These are phyloP conservation scores for Pluvialis apricaria DNA, from an alignment of 2,113 vertebrate genomes.

Conservation along the genomic window DNA sequence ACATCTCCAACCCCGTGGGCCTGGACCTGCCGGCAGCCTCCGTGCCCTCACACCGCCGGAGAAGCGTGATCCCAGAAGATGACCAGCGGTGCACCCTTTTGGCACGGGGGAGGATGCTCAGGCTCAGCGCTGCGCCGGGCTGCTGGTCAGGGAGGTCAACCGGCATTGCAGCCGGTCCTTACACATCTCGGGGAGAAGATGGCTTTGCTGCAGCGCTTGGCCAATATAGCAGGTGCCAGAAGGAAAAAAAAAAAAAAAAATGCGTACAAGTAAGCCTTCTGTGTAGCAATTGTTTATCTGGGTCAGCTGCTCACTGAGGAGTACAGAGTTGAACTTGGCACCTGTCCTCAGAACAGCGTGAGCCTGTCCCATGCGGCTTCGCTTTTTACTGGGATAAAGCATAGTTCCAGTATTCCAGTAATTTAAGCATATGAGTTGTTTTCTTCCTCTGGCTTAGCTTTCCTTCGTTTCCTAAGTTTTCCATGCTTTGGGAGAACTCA, in stretches of 20 bases:
- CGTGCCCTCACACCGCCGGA: fast-evolving
- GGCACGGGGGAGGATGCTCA: fast-evolving
- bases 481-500: background rate
- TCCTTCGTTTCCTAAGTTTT: slow-evolving; percentile 28
- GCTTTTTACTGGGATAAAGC: background rate
- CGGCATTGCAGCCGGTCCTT: background rate
- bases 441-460: slow-evolving; percentile 13
- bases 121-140: fast-evolving
- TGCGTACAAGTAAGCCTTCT: background rate
- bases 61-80: fast-evolving
- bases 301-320: background rate
- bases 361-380: background rate
- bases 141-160: background rate
- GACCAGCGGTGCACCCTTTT: fast-evolving
- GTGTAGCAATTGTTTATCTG: background rate
- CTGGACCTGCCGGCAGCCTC: fast-evolving
- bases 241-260: background rate
- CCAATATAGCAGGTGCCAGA: background rate
- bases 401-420: background rate
- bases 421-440: background rate
- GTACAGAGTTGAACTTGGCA: slow-evolving; percentile 49
- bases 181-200: background rate
- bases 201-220: background rate
- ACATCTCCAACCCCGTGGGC: fast-evolving
- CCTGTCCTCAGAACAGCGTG: background rate